Evolutionary conservation across 2,113 vertebrate species (phyloP), one percentile per base, ranked within the genome.

Genomic region (Sturnira hondurensis): DNA sequence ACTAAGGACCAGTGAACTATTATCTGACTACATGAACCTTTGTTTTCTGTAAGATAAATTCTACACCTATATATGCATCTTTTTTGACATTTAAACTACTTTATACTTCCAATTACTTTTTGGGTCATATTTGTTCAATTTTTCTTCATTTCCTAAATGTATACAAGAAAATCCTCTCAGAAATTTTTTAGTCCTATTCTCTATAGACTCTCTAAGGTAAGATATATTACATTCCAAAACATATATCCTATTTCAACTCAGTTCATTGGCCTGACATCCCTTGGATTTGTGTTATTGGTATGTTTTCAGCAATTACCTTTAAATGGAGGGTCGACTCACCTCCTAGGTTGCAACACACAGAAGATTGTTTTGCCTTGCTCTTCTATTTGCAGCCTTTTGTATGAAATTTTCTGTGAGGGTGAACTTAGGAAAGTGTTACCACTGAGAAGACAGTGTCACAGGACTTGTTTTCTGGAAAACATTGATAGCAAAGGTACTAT

Each of bases 291-390:
- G 24, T 54, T 52, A 86, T 19, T 47, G 20, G 31, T 38, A 83
- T 28, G 12, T 90, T 77, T 89, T 82, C 52, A 95, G 31, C 63
- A 78, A 78, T 93, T 89, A 78, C n/a, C 73, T 90, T 36, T 91
- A 33, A 85, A 80, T 43, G 52, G 9, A 83, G 89, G 26, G 28
- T 56, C 1, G 0, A 43, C 17, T 90, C 41, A 77, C 28, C 81
- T 95, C n/a, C 3, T 36, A 67, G 58, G 9, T 70, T 93, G 65
- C 6, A 92, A 83, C 10, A 77, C 1, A 92, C 1, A 76, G 71
- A 11, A 61, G 9, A 61, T 24, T 73, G 7, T 74, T 82, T 97
- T 77, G 7, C 61, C 16, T 61, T 94, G 52, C 67, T 89, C 50
- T 93, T 94, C 56, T 71, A 17, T 70, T 95, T 86, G 26, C 67